Percentiles rank a stretch among this genome's conserved stretches.
phyloP scores from a whole-genome alignment of 2,113 vertebrate species.

The Gymnogyps californianus region DNA sequence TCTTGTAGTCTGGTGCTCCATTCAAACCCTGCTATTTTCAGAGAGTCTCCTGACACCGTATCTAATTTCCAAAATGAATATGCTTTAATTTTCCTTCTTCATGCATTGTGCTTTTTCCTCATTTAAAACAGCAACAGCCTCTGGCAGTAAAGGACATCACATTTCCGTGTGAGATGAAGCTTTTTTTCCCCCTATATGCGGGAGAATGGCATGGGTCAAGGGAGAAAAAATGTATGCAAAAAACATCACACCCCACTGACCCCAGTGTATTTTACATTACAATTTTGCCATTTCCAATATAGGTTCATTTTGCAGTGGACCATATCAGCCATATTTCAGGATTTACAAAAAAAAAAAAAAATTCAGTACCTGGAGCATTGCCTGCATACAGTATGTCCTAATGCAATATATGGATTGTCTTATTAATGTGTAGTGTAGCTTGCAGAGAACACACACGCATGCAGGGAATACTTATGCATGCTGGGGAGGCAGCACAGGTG shows the following conservation, averaged over 20 bases:
- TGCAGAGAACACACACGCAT: constrained; percentile 40
- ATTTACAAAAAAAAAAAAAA: constrained; percentile 26
- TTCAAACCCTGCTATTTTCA: constrained; percentile 79
- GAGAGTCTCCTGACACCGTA: constrained; percentile 81
- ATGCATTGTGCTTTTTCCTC: constrained; percentile 86
- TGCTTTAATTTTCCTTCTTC: constrained; percentile 88
- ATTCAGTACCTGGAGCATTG: constrained; percentile 52
- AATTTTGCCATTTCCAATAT: constrained; percentile 83
- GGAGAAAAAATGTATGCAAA: constrained; percentile 84
- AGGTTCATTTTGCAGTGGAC: constrained; percentile 82
- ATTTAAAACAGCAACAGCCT: constrained; percentile 85
- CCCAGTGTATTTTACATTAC: constrained; percentile 81
- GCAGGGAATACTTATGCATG: background rate
- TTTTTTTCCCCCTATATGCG: constrained; percentile 61
- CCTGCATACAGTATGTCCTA: constrained; percentile 58
- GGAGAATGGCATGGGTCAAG: constrained; percentile 82
- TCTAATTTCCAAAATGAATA: constrained; percentile 89
- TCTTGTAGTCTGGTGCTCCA: constrained; percentile 72
- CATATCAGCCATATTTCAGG: constrained; percentile 80
- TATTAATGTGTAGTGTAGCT: constrained; percentile 62
- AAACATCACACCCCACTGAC: constrained; percentile 84
- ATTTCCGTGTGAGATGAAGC: constrained; percentile 80
- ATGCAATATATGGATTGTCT: constrained; percentile 57
- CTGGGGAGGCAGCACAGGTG: background rate
- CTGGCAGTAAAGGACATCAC: constrained; percentile 86